Evolutionary conservation across 2,888 invertebrate genomes (phyloP), one percentile per base, ranked within the genome.

Genomic region (Scaptomyza parva): DNA sequence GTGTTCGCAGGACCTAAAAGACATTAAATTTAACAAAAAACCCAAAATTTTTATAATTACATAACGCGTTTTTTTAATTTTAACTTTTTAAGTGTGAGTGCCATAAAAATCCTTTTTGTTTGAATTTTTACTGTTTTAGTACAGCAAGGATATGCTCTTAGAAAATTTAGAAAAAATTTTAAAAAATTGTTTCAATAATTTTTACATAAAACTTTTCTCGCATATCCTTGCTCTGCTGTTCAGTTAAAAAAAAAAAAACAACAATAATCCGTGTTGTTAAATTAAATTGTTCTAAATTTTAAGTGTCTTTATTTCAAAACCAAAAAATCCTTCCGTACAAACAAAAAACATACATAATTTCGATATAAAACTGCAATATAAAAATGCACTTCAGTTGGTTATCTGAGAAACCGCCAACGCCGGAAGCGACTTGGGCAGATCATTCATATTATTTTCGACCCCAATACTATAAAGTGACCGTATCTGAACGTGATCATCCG

Each of bases 371-470:
- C 51, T 70, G 51, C 67, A 51, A 71, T 54, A 55, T 30, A 65
- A 87, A 87, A 88, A 91, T 91, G 90, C 89, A 90, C 87, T 90
- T 91, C 89, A 90, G 89, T 90, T 91, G 92, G 91, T 74, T 88
- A 70, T 60, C 82, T 60, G 89, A 90, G 67, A 88, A 88, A 78
- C 59, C 88, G 89, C 86, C 89, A 66, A 91, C 92, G 84, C 91
- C 91, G 70, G 92, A 92, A 89, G 93, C 92, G 58, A 93, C 92
- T 81, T 94, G 93, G 93, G 91, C 91, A 64, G 92, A 92, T 68
- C 89, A 88, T 72, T 89, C 91, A 71, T 89, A 89, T 76, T 91
- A 90, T 58, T 92, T 91, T 86, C 91, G 89, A 65, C 90, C 91
- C 58, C 86, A 91, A 53, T 90, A 88, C 61, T 91, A 91, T 70